Base-by-base conservation (phyloP, 2,888 invertebrate species). In the Orchesellides sinensis region DNA sequence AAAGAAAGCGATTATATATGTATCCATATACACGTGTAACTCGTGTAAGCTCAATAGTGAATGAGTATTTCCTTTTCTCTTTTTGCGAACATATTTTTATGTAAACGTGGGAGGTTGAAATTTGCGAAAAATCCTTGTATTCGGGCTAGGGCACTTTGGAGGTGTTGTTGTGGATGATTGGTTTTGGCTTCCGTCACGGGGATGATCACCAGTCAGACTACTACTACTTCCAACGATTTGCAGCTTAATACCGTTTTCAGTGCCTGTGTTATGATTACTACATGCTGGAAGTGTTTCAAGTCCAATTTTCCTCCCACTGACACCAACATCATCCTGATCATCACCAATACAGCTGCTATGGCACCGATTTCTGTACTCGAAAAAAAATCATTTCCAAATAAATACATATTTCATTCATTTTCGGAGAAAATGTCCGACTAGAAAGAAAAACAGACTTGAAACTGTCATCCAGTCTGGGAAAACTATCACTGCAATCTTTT, bases 91-190 rank as follows among this genome's bases (percentile, higher is more conserved):
- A n/a, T 40, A 29, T 6, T 35, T 69, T 54, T n/a, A 82, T 32
- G 74, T 75, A 49, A 69, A 82, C 10, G 83, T 83, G 47, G 73
- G 78, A 19, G 85, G 85, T 77, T 85, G 83, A 72, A 85, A 84
- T 83, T 85, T 85, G 12, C 85, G 83, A 75, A 83, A 84, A 56
- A 85, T 77, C 56, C 85, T 77, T 29, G 85, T 59, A 69, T 75
- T 83, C 5, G 83, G 74, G 61, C 83, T 83, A 35, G 75, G 69
- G 35, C 73, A 52, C 45, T 66, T 56, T 52, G 61, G 40, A 52
- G 23, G 29, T 25, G 14, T 14, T 8, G 40, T 14, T 32, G 32
- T 6, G 5, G 32, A 52, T 32, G 69, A 69, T 49, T 69, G 45
- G 35, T 21, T 23, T 69, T 54, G 32, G 23, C 32, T 27, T 23